Percentiles rank a stretch among this genome's conserved stretches.
phyloP scores from a whole-genome alignment of 2,113 vertebrate species.

The Ploceus nigricollis region DNA sequence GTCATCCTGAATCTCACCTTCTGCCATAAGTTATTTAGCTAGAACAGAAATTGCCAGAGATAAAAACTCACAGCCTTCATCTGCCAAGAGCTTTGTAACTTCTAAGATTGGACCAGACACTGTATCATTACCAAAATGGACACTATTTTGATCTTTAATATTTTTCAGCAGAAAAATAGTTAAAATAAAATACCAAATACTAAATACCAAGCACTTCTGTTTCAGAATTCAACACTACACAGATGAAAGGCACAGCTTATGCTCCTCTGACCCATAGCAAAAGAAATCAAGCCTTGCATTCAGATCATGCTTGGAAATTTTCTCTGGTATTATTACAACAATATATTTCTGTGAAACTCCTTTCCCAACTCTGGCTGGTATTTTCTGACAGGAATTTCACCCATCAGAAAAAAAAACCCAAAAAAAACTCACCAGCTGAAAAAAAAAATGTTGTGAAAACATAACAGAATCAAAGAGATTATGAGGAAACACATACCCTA shows the following conservation, averaged over 20 bases:
- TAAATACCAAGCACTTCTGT: constrained; percentile 35
- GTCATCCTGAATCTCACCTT: not conserved
- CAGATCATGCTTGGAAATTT: constrained; percentile 43
- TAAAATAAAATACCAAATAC: constrained; percentile 10
- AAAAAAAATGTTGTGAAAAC: not conserved
- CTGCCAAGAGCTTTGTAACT: not conserved
- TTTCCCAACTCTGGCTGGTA: not conserved
- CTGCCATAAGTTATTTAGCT: not conserved
- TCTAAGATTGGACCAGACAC: not conserved
- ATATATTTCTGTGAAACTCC: not conserved
- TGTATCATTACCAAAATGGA: not conserved
- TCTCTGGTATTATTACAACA: constrained; percentile 2
- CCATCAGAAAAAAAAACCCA: not conserved
- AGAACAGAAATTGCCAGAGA: not conserved
- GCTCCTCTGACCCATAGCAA: constrained; percentile 5
- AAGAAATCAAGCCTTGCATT: constrained; percentile 45
- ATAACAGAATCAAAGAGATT: not conserved
- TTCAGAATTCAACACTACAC: not conserved
- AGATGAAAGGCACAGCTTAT: constrained; percentile 16
- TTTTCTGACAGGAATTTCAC: constrained; percentile 11
- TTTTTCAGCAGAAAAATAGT: not conserved
- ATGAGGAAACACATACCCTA: not conserved
- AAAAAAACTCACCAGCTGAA: not conserved
- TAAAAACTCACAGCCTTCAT: not conserved
- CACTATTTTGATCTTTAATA: not conserved